phyloP scores from a whole-genome alignment of 2,888 invertebrate species.

The Acanthosepion lycidas region DNA sequence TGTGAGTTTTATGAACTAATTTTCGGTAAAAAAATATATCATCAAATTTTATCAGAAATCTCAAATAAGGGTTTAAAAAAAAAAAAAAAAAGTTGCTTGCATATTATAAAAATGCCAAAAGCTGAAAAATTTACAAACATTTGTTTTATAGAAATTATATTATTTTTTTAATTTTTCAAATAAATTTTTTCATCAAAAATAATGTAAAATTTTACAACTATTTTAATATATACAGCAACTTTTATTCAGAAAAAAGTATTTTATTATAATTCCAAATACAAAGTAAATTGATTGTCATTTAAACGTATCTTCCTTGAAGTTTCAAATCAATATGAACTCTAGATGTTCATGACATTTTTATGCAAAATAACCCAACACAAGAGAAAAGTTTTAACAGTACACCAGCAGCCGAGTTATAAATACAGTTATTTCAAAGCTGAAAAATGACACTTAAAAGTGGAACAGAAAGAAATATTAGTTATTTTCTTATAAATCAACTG shows the following conservation, averaged over 20 bases:
- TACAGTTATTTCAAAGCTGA: not conserved
- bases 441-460: not conserved
- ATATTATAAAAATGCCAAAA: not conserved
- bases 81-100: too few species aligned
- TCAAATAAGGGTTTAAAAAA: not conserved
- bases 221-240: too few species aligned
- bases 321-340: too few species aligned
- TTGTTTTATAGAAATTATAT: not conserved
- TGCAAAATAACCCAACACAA: too few species aligned
- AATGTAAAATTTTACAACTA: too few species aligned
- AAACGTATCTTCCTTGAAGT: too few species aligned
- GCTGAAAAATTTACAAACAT: not conserved
- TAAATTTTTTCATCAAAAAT: not conserved
- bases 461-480: not conserved
- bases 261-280: too few species aligned
- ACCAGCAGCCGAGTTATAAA: not conserved
- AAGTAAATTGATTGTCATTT: too few species aligned
- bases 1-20: not conserved
- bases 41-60: not conserved
- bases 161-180: not conserved
- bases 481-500: not conserved
- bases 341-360: too few species aligned
- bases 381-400: not conserved
- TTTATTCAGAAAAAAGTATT: too few species aligned
- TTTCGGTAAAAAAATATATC: not conserved